Percentiles rank a stretch among this genome's conserved stretches.
phyloP scores from a whole-genome alignment of 2,888 invertebrate species.

The Buathra laborator region DNA sequence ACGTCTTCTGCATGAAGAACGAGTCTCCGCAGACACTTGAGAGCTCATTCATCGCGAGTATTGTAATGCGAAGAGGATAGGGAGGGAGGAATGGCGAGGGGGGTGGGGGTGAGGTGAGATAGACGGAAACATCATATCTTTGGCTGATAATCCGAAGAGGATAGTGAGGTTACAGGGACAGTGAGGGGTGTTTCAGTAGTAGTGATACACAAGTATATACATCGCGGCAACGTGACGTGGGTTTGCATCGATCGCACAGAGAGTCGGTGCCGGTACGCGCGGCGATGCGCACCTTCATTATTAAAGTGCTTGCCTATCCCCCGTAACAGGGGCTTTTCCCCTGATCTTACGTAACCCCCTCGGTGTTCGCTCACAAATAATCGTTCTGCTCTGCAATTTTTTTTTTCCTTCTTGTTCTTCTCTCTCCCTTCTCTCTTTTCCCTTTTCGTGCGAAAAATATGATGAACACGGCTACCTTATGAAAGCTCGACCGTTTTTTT shows the following conservation, averaged over 20 bases:
- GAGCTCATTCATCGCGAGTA: slow-evolving; percentile 63
- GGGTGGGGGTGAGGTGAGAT: not conserved
- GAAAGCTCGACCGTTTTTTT: slow-evolving; percentile 36
- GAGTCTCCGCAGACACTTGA: slow-evolving; percentile 56
- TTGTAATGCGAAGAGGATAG: slow-evolving; percentile 47
- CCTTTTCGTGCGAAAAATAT: slow-evolving; percentile 47
- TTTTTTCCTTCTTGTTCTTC: slow-evolving; percentile 13
- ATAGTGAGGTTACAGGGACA: slow-evolving; percentile 45
- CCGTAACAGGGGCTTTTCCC: slow-evolving; percentile 61
- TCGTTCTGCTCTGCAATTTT: slow-evolving; percentile 53
- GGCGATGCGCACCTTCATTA: slow-evolving; percentile 82
- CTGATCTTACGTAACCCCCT: slow-evolving; percentile 65
- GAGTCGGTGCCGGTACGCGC: slow-evolving; percentile 77
- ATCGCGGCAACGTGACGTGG: slow-evolving; percentile 65
- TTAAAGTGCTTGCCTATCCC: slow-evolving; percentile 77
- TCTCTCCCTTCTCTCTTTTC: not conserved
- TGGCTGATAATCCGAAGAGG: slow-evolving; percentile 45
- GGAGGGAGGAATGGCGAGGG: not conserved
- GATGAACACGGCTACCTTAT: slow-evolving; percentile 42
- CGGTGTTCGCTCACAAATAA: slow-evolving; percentile 61
- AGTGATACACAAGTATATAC: slow-evolving; percentile 42
- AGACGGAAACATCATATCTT: slow-evolving; percentile 43
- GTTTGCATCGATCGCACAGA: slow-evolving; percentile 80
- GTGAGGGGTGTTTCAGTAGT: slow-evolving; percentile 2
- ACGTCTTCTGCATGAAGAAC: slow-evolving; percentile 46